Evolutionary conservation across 1,140 invertebrate genomes (phyloP).

Genomic region (Contarinia nasturtii): DNA sequence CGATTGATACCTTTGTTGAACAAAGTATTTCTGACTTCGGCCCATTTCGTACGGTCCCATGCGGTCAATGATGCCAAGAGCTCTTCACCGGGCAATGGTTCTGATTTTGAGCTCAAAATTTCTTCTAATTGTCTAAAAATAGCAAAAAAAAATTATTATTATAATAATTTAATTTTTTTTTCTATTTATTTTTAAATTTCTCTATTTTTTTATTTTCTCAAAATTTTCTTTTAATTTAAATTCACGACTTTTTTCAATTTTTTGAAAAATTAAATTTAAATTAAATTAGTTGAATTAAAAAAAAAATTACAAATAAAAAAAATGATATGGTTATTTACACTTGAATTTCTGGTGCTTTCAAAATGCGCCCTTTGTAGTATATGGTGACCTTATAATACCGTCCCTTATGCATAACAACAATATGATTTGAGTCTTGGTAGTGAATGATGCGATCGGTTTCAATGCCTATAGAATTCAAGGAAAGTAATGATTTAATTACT

Average conservation of each 20-base stretch:
- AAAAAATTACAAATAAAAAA: too few species aligned
- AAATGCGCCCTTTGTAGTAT: conserved; percentile 63
- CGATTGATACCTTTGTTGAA: conserved; percentile 62
- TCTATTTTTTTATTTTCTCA: too few species aligned
- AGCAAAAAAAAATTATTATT: neutral
- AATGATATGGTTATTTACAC: conserved; percentile 33
- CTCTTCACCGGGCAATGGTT: conserved; percentile 62
- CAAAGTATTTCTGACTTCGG: conserved; percentile 51
- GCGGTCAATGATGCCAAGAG: conserved; percentile 83
- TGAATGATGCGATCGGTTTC: conserved; percentile 81
- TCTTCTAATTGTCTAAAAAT: conserved; percentile 69
- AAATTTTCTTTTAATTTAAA: neutral
- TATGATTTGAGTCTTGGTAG: conserved; percentile 77
- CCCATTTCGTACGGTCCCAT: conserved; percentile 77
- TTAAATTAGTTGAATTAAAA: too few species aligned
- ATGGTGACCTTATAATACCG: conserved; percentile 87
- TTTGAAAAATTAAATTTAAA: too few species aligned
- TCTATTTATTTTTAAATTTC: neutral
- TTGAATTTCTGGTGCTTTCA: conserved; percentile 79
- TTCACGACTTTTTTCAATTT: too few species aligned
- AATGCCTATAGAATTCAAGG: too few species aligned
- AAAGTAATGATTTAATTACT: too few species aligned
- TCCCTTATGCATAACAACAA: conserved; percentile 87
- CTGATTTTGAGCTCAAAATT: conserved; percentile 59
- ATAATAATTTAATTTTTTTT: neutral